Conservation (phyloP, 2,888 invertebrate species). For the Phalera bucephala region DNA sequence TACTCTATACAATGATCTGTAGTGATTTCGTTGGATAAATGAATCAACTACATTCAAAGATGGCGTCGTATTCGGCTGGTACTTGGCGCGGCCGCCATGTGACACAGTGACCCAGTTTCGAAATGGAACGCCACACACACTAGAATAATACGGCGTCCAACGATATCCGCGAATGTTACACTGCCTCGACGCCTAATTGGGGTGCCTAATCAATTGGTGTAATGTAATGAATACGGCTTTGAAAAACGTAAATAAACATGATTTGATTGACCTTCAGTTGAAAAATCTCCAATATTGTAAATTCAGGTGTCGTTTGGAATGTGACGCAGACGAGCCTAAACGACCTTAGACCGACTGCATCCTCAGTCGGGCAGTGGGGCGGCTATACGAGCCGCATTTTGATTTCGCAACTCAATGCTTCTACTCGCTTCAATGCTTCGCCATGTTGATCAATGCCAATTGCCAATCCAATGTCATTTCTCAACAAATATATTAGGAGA, state of each 20-base stretch:
- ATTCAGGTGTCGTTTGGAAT: slow-evolving; percentile 3
- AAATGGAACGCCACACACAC: slow-evolving; percentile 78
- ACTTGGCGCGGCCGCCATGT: slow-evolving; percentile 72
- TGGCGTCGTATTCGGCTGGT: slow-evolving; percentile 69
- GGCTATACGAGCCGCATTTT: slow-evolving; percentile 50
- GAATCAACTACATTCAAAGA: slow-evolving; percentile 74
- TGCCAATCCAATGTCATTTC: slow-evolving; percentile 32
- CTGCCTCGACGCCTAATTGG: slow-evolving; percentile 48
- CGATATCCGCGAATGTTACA: slow-evolving; percentile 50
- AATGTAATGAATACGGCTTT: slow-evolving; percentile 22
- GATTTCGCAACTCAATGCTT: slow-evolving; percentile 46
- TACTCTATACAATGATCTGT: slow-evolving; percentile 19
- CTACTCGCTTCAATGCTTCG: slow-evolving; percentile 12
- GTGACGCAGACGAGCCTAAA: slow-evolving; percentile 6
- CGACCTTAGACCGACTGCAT: slow-evolving; percentile 31
- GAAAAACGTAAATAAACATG: neutral
- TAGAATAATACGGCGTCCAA: slow-evolving; percentile 60
- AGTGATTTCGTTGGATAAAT: slow-evolving; percentile 39
- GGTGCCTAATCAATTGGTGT: slow-evolving; percentile 39
- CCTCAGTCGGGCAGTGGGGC: slow-evolving; percentile 52
- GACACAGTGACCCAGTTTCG: slow-evolving; percentile 80
- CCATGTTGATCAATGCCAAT: slow-evolving; percentile 26
- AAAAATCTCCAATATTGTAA: neutral
- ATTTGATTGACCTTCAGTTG: no score
- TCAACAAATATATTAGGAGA: neutral